Conservation (phyloP, 2,888 invertebrate genomes). For the Siphlonurus alternatus region DNA sequence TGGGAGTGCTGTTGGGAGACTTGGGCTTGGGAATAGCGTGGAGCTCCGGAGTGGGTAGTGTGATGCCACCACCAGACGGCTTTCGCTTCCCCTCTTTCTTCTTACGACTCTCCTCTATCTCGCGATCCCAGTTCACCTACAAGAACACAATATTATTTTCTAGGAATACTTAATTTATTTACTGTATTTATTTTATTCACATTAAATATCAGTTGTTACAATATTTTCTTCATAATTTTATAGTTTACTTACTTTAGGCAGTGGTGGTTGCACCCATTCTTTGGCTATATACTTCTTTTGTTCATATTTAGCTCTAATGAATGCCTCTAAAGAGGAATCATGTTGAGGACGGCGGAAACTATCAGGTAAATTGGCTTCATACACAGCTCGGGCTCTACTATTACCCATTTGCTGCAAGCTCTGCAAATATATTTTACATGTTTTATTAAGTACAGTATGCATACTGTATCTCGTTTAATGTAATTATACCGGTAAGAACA, state of each 20-base stretch:
- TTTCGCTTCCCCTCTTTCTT: conserved; percentile 51
- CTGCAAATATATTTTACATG: conserved; percentile 35
- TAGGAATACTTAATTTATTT: too few relatives aligned
- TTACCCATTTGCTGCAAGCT: conserved; percentile 96
- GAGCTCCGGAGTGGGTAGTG: not conserved
- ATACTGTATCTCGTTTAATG: not conserved
- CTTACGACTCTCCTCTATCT: conserved; percentile 72
- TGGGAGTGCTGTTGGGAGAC: conserved; percentile 13
- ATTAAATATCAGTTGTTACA: too few relatives aligned
- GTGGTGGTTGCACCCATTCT: conserved; percentile 83
- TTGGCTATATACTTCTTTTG: conserved; percentile 97
- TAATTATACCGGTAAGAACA: too few relatives aligned
- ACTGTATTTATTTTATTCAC: too few relatives aligned
- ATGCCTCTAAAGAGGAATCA: conserved; percentile 83
- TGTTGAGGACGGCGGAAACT: conserved; percentile 90
- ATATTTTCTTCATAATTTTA: too few relatives aligned
- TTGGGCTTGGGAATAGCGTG: conserved; percentile 13
- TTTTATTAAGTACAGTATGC: conserved; percentile 24
- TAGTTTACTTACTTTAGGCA: conserved; percentile 67
- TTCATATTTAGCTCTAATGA: conserved; percentile 96
- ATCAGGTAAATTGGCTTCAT: conserved; percentile 93
- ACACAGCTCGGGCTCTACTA: conserved; percentile 87
- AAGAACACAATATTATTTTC: conserved; percentile 2
- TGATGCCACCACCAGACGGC: not conserved
- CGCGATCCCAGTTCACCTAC: conserved; percentile 56